Evolutionary conservation across 2,113 vertebrate species (phyloP).

Genomic region (Campylomormyrus numenius): DNA sequence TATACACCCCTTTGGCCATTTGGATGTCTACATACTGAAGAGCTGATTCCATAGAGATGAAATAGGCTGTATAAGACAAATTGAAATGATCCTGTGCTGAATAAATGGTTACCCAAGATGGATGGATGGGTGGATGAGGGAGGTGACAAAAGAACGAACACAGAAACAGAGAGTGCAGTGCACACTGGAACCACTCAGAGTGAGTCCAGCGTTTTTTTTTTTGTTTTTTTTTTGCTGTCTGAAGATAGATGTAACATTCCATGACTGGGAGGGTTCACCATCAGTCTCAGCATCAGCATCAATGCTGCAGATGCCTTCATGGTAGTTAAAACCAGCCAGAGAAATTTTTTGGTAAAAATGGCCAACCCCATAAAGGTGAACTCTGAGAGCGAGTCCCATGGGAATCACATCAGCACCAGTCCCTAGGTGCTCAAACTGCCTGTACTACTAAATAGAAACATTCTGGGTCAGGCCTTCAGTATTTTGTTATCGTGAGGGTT

Average conservation of each 20-base stretch:
- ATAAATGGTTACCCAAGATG: not conserved
- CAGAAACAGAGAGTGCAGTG: not conserved
- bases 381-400: not conserved
- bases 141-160: not conserved
- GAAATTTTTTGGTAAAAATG: not conserved
- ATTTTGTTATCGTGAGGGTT: not conserved
- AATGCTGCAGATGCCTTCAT: not conserved
- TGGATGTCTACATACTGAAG: not conserved
- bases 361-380: not conserved
- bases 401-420: not conserved
- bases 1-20: not conserved
- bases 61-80: not conserved
- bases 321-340: not conserved
- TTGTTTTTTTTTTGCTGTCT: not conserved
- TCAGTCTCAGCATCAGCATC: not conserved
- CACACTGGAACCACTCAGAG: not conserved
- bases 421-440: not conserved
- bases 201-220: not conserved
- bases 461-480: not conserved
- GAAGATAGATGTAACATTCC: not conserved
- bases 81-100: not conserved
- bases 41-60: not conserved
- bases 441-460: not conserved
- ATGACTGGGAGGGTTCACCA: not conserved
- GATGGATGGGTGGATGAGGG: not conserved